Base-by-base conservation (phyloP, 2,797 vertebrate genomes). In the Cyprinodon diabolis region DNA sequence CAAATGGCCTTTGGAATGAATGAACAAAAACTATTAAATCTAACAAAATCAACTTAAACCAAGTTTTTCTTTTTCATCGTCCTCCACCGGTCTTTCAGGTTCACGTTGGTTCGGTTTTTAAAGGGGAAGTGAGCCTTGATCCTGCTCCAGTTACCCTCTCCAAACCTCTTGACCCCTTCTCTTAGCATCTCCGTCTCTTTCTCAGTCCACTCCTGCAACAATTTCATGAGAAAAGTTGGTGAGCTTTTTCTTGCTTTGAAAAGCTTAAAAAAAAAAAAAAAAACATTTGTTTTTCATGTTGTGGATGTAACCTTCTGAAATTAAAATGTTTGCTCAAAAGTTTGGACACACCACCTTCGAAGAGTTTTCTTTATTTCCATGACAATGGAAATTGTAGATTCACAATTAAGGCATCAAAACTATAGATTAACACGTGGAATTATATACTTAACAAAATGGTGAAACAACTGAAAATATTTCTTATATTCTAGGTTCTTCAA, bases 1-100 rank as follows among this genome's bases (percentile, higher is more conserved):
- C n/a, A 62, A 4, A 11, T 60, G 35, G 4, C 17, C 4, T 37
- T 15, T 19, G 43, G n/a, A 43, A 43, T 43, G 21, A 62, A 19
- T 21, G 4, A 21, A 19, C 15, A 7, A 65, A 0, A 47, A n/a
- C 12, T 43, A 5, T 25, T 12, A 3, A 52, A 30, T 4, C 1
- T 9, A 54, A 62, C 12, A 23, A 49, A 15, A 15, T 4, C 3
- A 19, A 10, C 9, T 88, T 69, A 93, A 4, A 80, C 68, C 52
- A 89, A 3, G 0, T 92, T 85, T 0, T 2, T 10, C 0, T 82
- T 95, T 30, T 93, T 93, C 87, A 96, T 68, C 0, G 95, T 95
- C 48, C 95, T 91, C 94, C 95, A 96, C 13, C 95, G 74, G 82
- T 96, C 95, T 60, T 96, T 96, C 0, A 96, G 85, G 49, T 95